Percentiles rank a stretch among this genome's conserved stretches.
Conservation (phyloP, 2,113 vertebrate genomes). For the Sander vitreus region DNA sequence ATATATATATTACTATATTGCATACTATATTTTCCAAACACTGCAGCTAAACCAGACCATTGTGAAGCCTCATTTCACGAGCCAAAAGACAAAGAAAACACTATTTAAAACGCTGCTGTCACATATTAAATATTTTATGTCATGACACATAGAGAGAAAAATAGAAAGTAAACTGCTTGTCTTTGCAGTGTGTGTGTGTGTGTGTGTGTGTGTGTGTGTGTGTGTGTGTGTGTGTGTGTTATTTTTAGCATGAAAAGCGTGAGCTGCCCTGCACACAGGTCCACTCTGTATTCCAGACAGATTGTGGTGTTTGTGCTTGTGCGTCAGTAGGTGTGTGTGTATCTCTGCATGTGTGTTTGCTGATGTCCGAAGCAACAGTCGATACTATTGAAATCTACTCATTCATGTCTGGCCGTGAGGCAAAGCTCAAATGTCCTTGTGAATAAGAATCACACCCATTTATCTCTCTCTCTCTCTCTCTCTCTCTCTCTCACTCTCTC, state of each 20-base stretch:
- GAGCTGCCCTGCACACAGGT: slow-evolving; percentile 38
- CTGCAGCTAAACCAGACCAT: background rate
- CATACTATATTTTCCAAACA: background rate
- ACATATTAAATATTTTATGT: slow-evolving; percentile 55
- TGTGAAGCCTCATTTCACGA: background rate
- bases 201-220: background rate
- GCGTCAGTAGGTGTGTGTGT: slow-evolving; percentile 29
- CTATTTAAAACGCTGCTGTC: slow-evolving; percentile 33
- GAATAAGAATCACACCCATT: slow-evolving; percentile 79
- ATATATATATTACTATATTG: no score
- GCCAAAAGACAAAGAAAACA: slow-evolving; percentile 33
- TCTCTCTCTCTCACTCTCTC: background rate
- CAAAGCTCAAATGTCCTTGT: slow-evolving; percentile 83
- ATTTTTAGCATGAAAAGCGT: slow-evolving; percentile 23
- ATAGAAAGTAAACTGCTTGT: slow-evolving; percentile 17
- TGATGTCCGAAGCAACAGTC: slow-evolving; percentile 79
- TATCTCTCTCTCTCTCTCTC: slow-evolving; percentile 25
- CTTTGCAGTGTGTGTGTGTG: background rate
- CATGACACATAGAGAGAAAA: slow-evolving; percentile 13
- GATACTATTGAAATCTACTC: slow-evolving; percentile 85
- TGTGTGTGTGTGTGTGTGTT: background rate
- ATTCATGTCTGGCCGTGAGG: slow-evolving; percentile 79
- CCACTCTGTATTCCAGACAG: slow-evolving; percentile 75
- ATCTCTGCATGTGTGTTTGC: slow-evolving; percentile 58
- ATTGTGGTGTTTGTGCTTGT: slow-evolving; percentile 48